These are phyloP conservation scores for Meteorus cinctellus DNA, from an alignment of 2,888 invertebrate genomes.

Conservation along the genomic window DNA sequence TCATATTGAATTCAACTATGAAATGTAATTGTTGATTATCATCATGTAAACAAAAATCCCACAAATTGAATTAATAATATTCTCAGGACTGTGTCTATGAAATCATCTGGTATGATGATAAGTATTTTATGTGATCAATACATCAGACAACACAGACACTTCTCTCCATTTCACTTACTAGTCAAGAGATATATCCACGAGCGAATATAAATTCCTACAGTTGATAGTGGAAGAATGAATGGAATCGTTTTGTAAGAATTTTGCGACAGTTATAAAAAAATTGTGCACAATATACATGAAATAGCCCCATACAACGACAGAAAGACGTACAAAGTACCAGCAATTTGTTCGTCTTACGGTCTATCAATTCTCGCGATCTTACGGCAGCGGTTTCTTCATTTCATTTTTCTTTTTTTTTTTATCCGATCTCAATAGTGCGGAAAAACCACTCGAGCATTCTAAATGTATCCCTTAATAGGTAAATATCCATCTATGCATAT, in stretches of 20 bases:
- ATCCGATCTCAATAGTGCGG: background rate
- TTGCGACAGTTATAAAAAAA: constrained; percentile 14
- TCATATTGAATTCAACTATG: too few relatives aligned
- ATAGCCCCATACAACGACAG: constrained; percentile 2
- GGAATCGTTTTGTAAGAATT: constrained; percentile 23
- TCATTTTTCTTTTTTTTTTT: constrained; percentile 11
- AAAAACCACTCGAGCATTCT: constrained; percentile 28
- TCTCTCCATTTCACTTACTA: background rate
- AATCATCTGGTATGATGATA: too few relatives aligned
- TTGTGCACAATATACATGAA: constrained; percentile 23
- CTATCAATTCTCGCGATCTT: constrained; percentile 34
- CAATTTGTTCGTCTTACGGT: constrained; percentile 39
- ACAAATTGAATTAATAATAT: too few relatives aligned
- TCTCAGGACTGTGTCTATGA: too few relatives aligned
- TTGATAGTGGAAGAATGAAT: background rate
- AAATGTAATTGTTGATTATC: too few relatives aligned
- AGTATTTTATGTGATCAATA: background rate
- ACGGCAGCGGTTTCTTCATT: constrained; percentile 21
- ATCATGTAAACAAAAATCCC: too few relatives aligned
- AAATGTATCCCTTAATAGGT: constrained; percentile 25
- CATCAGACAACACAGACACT: background rate
- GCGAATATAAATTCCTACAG: background rate
- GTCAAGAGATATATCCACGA: background rate
- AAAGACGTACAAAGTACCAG: constrained; percentile 34
- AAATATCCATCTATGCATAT: constrained; percentile 23